These are phyloP conservation scores for Thunnus albacares DNA, from an alignment of 2,797 vertebrate genomes.

Conservation along the genomic window DNA sequence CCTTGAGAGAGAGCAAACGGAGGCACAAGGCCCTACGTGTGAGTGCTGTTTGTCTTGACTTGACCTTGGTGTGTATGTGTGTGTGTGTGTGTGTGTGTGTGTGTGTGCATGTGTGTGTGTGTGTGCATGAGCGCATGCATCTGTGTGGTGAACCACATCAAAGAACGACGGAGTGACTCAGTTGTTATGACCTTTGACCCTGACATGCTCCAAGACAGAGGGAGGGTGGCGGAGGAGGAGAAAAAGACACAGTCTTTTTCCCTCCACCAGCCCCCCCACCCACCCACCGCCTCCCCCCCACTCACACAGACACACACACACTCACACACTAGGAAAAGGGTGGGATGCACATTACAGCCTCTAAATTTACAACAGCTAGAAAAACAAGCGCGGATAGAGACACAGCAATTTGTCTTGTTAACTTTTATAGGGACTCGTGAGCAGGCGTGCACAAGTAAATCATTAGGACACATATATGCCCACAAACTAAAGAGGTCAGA, in stretches of 20 bases:
- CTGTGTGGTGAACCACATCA: conserved; percentile 77
- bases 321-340: conserved; percentile 41
- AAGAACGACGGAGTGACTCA: conserved; percentile 71
- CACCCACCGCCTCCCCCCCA: conserved; percentile 20
- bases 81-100: conserved; percentile 10
- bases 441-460: conserved; percentile 60
- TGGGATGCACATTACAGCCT: conserved; percentile 42
- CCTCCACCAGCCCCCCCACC: neutral
- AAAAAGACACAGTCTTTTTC: conserved; percentile 41
- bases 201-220: conserved; percentile 78
- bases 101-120: conserved; percentile 10
- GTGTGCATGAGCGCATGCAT: conserved; percentile 33
- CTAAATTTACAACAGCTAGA: conserved; percentile 71
- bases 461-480: conserved; percentile 34
- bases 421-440: conserved; percentile 66
- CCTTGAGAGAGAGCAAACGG: conserved; percentile 70
- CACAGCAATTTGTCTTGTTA: conserved; percentile 73
- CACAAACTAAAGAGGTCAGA: conserved; percentile 26
- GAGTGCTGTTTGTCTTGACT: conserved; percentile 76
- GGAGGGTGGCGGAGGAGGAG: conserved; percentile 64
- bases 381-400: conserved; percentile 62
- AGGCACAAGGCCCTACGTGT: conserved; percentile 73
- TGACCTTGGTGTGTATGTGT: conserved; percentile 67
- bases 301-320: conserved; percentile 7
- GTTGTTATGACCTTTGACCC: conserved; percentile 82